Conservation (phyloP, 2,113 vertebrate species). For the Ochotona curzoniae region DNA sequence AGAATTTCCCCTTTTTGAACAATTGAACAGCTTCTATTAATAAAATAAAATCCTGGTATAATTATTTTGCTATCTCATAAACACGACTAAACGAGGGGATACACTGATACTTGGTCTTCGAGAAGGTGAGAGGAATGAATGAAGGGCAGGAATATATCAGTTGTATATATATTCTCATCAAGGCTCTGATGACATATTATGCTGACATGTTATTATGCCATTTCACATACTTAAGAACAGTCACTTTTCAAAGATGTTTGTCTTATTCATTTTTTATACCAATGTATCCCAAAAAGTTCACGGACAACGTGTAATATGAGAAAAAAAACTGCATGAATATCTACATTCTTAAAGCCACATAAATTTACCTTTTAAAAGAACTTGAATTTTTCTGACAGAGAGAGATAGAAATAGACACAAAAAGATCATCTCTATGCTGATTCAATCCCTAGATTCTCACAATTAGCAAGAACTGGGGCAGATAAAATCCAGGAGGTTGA, state of each 20-base stretch:
- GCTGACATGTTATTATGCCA: neutral
- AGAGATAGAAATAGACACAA: too few relatives aligned
- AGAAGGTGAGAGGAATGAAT: neutral
- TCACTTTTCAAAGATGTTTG: constrained; percentile 46
- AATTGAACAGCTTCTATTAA: neutral
- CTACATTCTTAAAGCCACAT: too few relatives aligned
- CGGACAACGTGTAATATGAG: too few relatives aligned
- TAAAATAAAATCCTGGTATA: neutral
- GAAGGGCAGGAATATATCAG: neutral
- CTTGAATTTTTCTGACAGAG: too few relatives aligned
- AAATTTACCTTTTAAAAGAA: too few relatives aligned
- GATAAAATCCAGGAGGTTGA: too few relatives aligned
- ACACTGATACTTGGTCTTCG: neutral
- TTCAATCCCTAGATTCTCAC: too few relatives aligned
- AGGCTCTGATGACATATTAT: neutral
- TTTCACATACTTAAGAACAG: constrained; percentile 45
- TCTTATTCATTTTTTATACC: neutral
- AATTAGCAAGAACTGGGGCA: too few relatives aligned
- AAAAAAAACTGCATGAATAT: too few relatives aligned
- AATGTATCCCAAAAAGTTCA: too few relatives aligned
- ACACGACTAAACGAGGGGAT: neutral
- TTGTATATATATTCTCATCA: constrained; percentile 42
- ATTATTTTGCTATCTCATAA: neutral
- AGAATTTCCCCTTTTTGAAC: neutral
- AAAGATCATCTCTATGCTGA: too few relatives aligned